phyloP scores from a whole-genome alignment of 2,888 invertebrate genomes.

The Dilophus febrilis region DNA sequence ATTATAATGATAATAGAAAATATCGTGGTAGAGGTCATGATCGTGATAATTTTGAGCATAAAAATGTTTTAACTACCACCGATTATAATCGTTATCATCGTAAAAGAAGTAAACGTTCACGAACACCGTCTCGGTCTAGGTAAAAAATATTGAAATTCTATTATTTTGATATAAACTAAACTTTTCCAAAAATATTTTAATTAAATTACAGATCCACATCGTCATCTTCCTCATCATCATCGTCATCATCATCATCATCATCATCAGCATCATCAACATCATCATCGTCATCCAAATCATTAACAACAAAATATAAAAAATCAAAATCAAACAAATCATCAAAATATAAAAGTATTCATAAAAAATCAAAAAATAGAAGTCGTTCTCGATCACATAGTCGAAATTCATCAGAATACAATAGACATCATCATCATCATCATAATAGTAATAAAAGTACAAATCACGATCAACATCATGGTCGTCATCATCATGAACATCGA shows the following conservation, averaged over 20 bases:
- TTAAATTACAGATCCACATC: too few species aligned
- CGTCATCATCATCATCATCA: too few species aligned
- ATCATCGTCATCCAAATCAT: too few species aligned
- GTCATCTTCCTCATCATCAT: too few species aligned
- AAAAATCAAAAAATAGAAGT: conserved; percentile 16
- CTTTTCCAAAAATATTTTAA: too few species aligned
- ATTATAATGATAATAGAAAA: too few species aligned
- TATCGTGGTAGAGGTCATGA: too few species aligned
- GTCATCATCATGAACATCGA: too few species aligned
- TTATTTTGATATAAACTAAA: background rate
- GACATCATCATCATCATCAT: background rate
- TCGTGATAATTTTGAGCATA: background rate
- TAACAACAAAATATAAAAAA: too few species aligned
- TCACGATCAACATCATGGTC: too few species aligned
- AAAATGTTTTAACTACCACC: background rate
- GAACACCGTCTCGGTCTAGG: background rate
- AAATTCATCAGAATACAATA: background rate
- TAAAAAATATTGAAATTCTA: background rate
- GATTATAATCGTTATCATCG: background rate
- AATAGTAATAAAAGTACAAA: background rate
- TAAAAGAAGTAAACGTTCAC: background rate
- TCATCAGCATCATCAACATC: too few species aligned
- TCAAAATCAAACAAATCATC: conserved; percentile 13
- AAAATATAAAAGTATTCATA: conserved; percentile 11
- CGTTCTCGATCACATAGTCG: background rate